Evolutionary conservation across 2,888 invertebrate species (phyloP).

Genomic region (Panzeria rudis): DNA sequence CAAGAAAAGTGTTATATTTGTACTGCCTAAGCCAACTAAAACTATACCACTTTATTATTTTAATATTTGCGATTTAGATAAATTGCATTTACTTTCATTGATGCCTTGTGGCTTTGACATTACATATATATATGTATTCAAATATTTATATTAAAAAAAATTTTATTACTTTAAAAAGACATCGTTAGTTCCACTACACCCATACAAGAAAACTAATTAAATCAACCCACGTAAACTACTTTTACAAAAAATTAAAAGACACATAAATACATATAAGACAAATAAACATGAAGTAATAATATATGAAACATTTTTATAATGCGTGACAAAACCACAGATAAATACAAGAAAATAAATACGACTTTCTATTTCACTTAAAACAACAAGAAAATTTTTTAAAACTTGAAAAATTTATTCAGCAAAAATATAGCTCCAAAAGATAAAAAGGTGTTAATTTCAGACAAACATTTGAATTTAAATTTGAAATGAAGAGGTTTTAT

Average conservation of each 20-base stretch:
- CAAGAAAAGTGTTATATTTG: too few relatives aligned
- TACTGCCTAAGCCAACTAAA: too few relatives aligned
- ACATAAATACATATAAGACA: neutral
- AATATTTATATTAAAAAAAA: neutral
- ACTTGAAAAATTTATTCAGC: neutral
- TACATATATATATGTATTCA: too few relatives aligned
- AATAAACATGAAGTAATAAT: conserved; percentile 10
- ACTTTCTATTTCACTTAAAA: conserved; percentile 65
- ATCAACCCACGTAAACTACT: conserved; percentile 13
- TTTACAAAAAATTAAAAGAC: neutral
- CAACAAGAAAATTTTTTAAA: conserved; percentile 9
- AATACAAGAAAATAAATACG: conserved; percentile 21
- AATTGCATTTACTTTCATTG: neutral
- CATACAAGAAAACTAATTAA: conserved; percentile 5
- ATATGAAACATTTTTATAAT: conserved; percentile 45
- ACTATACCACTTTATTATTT: too few relatives aligned
- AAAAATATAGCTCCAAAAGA: neutral
- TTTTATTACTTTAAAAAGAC: neutral
- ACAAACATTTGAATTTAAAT: too few relatives aligned
- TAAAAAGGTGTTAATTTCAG: too few relatives aligned
- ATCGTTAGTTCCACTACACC: conserved; percentile 45
- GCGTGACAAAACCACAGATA: conserved; percentile 57
- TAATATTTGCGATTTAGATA: neutral
- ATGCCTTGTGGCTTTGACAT: neutral
- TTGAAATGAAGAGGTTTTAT: too few relatives aligned